phyloP scores from a whole-genome alignment of 2,797 vertebrate species.

The Phylloscopus collybita region DNA sequence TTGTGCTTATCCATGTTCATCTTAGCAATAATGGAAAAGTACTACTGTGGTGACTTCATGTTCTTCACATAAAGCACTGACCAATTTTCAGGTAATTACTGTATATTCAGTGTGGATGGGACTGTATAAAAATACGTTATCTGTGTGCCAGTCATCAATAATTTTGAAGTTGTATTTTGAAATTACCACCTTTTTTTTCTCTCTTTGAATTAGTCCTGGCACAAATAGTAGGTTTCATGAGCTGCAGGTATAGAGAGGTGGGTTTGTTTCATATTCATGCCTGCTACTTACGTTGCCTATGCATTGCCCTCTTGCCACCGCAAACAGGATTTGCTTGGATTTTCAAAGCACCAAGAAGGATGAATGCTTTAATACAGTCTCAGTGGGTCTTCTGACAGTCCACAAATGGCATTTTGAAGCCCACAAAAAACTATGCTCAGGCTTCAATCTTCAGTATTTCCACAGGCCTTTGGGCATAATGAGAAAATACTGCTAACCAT shows the following conservation, averaged over 20 bases:
- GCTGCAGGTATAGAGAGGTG: neutral
- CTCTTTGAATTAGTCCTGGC: neutral
- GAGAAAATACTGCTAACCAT: neutral
- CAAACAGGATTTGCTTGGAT: neutral
- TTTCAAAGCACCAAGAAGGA: neutral
- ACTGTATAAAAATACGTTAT: neutral
- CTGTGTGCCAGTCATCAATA: neutral
- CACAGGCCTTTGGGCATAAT: neutral
- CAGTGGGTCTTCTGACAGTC: neutral
- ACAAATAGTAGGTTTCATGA: neutral
- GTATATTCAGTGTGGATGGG: neutral
- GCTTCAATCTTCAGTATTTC: neutral
- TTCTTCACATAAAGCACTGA: neutral
- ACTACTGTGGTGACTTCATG: neutral
- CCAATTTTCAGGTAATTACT: neutral
- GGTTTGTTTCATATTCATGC: neutral
- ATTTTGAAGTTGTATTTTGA: neutral
- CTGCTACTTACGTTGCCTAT: neutral
- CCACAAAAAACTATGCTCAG: neutral
- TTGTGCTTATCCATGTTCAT: neutral
- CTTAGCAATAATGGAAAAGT: neutral
- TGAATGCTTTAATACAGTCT: neutral
- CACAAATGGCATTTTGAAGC: neutral
- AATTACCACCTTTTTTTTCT: neutral
- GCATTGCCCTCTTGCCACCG: rapidly evolving